Evolutionary conservation across 2,113 vertebrate species (phyloP), one percentile per base, ranked within the genome.

Genomic region (Butorides virescens): DNA sequence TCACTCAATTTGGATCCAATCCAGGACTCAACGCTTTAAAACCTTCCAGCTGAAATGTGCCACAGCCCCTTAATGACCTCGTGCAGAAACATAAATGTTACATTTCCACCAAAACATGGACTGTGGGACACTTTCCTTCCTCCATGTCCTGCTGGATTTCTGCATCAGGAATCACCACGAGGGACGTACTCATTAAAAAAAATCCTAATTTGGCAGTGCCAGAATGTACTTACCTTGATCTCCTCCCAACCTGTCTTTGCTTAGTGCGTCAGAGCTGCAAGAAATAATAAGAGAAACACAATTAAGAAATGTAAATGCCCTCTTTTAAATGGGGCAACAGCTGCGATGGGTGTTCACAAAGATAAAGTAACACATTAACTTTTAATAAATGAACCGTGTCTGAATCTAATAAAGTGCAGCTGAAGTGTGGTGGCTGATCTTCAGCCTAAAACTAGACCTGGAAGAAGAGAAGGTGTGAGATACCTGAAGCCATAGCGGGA

Each of bases 121-220:
- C 50, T 17, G 30, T 39, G 32, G 29, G 32, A 68, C 49, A 15
- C 47, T 21, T 52, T 50, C 29, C 44, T 17, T 87, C n/a, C 66
- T 91, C 58, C 61, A 25, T 15, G 8, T 13, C 34, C 0, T 49
- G 15, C n/a, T 61, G 30, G 36, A 42, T 70, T 82, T n/a, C 62
- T 92, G 42, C 30, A 32, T 65, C 50, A 66, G 42, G 65, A 85
- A 65, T 68, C 83, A 88, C 10, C 19, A 27, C 0, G 1, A 71
- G 16, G 23, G 47, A 39, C 0, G 0, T 23, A 13, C 15, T 55
- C 22, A 15, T 79, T 79, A 34, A 25, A 71, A 71, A 71, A 83
- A 75, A 18, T 46, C 13, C 32, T 70, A 4, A 25, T 65, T 71
- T 70, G n/a, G 13, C 30, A 32, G 5, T 39, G 50, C 50, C 75